A percentile compares a stretch with the other conserved stretches of the same genome.
phyloP scores from a whole-genome alignment of 2,797 vertebrate genomes.

The Pseudochromis fuscus region DNA sequence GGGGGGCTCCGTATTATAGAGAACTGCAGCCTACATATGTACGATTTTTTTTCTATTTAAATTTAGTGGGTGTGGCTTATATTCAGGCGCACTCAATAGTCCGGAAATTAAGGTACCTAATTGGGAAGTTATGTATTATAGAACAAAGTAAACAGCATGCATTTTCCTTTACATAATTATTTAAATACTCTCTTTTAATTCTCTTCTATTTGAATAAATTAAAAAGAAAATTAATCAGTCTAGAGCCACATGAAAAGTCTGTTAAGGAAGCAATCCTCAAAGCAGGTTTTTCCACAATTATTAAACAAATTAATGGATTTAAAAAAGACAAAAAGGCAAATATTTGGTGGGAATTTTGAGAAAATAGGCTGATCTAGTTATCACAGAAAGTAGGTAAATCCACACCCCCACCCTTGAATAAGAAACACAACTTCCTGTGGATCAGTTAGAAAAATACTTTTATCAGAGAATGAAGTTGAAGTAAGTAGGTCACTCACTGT shows the following conservation, averaged over 20 bases:
- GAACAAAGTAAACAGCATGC: background rate
- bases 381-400: background rate
- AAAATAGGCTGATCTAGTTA: constrained; percentile 1
- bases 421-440: constrained; percentile 6
- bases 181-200: no score
- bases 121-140: no score
- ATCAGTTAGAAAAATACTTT: constrained; percentile 8
- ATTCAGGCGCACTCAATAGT: no score
- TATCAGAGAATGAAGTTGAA: constrained; percentile 25
- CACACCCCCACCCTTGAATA: background rate
- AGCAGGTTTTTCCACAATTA: background rate
- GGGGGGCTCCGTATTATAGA: no score
- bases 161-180: background rate
- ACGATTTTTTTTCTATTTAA: no score
- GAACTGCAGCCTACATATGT: no score
- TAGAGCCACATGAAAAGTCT: background rate
- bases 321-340: background rate
- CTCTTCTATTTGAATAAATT: background rate
- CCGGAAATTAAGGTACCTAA: no score
- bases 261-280: background rate
- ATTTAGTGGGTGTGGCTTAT: no score
- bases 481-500: constrained; percentile 15
- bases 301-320: background rate
- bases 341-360: background rate
- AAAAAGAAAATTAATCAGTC: background rate